These are phyloP conservation scores for Hoplodrina blanda DNA, from an alignment of 2,888 invertebrate genomes.

Conservation along the genomic window DNA sequence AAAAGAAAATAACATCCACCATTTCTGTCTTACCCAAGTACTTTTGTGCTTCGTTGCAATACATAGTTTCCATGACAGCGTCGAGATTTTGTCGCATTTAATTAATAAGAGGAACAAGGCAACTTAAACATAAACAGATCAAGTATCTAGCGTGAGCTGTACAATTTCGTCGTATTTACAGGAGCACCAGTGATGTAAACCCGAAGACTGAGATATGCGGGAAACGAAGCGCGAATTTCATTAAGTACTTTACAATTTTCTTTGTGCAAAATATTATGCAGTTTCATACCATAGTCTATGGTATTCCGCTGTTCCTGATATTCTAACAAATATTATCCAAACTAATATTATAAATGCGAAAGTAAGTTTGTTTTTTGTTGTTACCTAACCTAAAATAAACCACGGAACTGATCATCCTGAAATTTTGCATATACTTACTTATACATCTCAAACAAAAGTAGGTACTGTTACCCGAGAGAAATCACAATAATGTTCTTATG, in stretches of 20 bases:
- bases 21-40: background rate
- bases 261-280: background rate
- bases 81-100: constrained; percentile 68
- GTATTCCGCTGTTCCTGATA: too few relatives aligned
- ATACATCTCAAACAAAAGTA: too few relatives aligned
- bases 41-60: constrained; percentile 15
- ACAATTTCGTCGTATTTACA: constrained; percentile 79
- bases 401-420: too few relatives aligned
- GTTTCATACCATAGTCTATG: too few relatives aligned
- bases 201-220: constrained; percentile 56
- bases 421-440: too few relatives aligned
- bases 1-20: background rate
- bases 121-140: constrained; percentile 80
- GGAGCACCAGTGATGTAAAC: constrained; percentile 68
- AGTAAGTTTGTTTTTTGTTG: too few relatives aligned
- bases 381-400: too few relatives aligned
- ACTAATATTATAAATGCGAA: too few relatives aligned
- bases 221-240: background rate
- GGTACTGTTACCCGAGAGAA: too few relatives aligned
- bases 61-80: constrained; percentile 44
- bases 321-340: too few relatives aligned
- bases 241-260: background rate
- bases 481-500: too few relatives aligned
- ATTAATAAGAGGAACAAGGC: constrained; percentile 74
- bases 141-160: constrained; percentile 77